A percentile compares a stretch with the other conserved stretches of the same genome.
phyloP scores from a whole-genome alignment of 2,888 invertebrate genomes.

The Lasioglossum calceatum region DNA sequence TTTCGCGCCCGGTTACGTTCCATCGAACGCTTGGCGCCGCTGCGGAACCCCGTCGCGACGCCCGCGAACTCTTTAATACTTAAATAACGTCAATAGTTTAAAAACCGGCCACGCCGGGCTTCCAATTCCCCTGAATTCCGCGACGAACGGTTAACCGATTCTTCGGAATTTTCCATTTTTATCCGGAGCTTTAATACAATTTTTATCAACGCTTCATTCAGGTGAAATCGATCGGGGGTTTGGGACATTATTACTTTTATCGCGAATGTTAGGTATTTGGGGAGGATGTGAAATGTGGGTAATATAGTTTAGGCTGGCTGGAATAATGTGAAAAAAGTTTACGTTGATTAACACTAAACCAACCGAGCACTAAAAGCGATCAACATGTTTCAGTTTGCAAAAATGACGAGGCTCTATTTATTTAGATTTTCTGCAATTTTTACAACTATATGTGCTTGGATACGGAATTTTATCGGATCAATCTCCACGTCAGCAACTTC shows the following conservation, averaged over 20 bases:
- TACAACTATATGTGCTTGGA: too few relatives aligned
- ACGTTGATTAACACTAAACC: too few relatives aligned
- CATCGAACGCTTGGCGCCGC: not conserved
- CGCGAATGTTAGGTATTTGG: not conserved
- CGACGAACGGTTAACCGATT: not conserved
- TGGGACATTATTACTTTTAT: too few relatives aligned
- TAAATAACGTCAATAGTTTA: not conserved
- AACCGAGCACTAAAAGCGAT: too few relatives aligned
- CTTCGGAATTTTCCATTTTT: not conserved
- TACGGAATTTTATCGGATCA: too few relatives aligned
- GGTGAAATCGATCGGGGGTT: not conserved
- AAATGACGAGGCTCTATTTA: too few relatives aligned
- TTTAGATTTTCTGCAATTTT: too few relatives aligned
- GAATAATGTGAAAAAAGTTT: not conserved
- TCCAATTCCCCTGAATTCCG: not conserved
- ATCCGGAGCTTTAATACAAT: not conserved
- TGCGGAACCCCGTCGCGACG: not conserved
- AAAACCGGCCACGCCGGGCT: not conserved
- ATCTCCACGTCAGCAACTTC: too few relatives aligned
- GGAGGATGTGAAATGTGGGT: too few relatives aligned
- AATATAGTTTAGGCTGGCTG: not conserved
- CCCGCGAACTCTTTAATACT: not conserved
- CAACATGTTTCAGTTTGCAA: too few relatives aligned
- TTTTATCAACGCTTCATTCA: not conserved
- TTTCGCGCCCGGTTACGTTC: not conserved